A percentile compares a stretch with the other conserved stretches of the same genome.
phyloP scores from a whole-genome alignment of 2,797 vertebrate species.

The Leptoclinus maculatus region DNA sequence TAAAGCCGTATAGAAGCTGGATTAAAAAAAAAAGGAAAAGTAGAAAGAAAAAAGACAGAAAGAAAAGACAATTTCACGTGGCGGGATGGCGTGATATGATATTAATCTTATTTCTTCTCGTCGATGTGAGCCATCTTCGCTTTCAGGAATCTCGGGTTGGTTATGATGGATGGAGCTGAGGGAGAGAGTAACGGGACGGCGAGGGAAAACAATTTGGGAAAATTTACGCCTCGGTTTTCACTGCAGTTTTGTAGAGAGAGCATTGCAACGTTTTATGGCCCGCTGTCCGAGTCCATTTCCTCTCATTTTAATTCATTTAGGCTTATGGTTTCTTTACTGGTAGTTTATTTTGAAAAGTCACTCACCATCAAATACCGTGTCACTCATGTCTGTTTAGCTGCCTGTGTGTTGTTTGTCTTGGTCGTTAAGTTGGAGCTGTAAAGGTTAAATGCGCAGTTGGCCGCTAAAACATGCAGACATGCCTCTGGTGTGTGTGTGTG shows the following conservation, averaged over 20 bases:
- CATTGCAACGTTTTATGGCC: conserved; percentile 67
- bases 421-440: conserved; percentile 69
- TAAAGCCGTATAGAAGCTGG: conserved; percentile 18
- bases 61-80: conserved; percentile 49
- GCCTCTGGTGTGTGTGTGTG: conserved; percentile 31
- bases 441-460: conserved; percentile 76
- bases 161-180: conserved; percentile 45
- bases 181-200: conserved; percentile 10
- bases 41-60: conserved; percentile 43
- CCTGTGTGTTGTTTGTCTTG: conserved; percentile 47
- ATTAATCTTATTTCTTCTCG: conserved; percentile 58
- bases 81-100: conserved; percentile 35
- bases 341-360: conserved; percentile 57
- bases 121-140: conserved; percentile 57
- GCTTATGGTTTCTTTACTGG: conserved; percentile 26
- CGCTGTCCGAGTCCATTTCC: conserved; percentile 71
- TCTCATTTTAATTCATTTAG: conserved; percentile 58
- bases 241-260: conserved; percentile 43
- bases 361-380: conserved; percentile 27
- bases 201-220: conserved; percentile 66
- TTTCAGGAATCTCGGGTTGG: conserved; percentile 56
- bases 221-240: conserved; percentile 71
- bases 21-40: conserved; percentile 24
- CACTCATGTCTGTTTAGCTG: conserved; percentile 33
- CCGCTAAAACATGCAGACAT: conserved; percentile 52